phyloP scores from a whole-genome alignment of 2,113 vertebrate genomes.

The Chaetorhynchus papuensis region DNA sequence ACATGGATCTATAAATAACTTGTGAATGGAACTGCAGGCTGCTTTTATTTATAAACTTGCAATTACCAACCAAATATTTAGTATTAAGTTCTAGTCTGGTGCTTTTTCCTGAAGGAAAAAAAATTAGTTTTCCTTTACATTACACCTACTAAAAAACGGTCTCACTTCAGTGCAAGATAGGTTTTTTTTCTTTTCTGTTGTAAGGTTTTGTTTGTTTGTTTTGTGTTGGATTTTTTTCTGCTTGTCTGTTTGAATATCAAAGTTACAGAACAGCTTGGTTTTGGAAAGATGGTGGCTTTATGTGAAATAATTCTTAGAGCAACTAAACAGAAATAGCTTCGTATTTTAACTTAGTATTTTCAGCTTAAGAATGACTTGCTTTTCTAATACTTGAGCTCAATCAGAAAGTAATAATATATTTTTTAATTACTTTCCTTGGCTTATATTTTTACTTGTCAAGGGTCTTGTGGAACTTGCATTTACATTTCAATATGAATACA shows the following conservation, averaged over 20 bases:
- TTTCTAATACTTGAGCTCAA: background rate
- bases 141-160: background rate
- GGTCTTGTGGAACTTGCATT: background rate
- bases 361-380: background rate
- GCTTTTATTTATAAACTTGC: background rate
- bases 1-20: background rate
- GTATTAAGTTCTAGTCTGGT: background rate
- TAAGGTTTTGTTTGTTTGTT: background rate
- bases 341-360: background rate
- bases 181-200: background rate
- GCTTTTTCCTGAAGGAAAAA: background rate
- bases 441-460: background rate
- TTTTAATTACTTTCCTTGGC: background rate
- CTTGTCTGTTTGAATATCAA: background rate
- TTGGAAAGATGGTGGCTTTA: background rate
- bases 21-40: background rate
- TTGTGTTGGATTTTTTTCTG: background rate
- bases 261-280: background rate
- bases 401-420: background rate
- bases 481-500: background rate
- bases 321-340: background rate
- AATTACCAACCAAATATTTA: background rate
- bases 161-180: background rate
- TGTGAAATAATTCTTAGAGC: background rate
- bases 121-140: background rate